Conservation (phyloP, 2,113 vertebrate genomes). For the Odocoileus virginianus region DNA sequence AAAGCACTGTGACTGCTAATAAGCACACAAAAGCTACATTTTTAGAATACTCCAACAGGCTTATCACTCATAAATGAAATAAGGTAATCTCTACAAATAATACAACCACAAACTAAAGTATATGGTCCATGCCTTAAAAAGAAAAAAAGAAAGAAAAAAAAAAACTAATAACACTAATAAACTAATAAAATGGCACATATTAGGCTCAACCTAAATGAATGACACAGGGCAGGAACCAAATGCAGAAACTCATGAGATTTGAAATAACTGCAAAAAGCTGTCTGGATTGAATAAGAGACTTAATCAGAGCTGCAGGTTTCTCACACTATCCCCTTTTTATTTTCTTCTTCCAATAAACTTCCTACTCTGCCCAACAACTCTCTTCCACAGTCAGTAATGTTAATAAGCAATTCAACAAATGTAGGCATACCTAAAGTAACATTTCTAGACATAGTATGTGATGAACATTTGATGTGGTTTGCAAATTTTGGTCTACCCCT, state of each 20-base stretch:
- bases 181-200: background rate
- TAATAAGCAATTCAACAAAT: background rate
- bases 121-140: background rate
- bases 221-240: background rate
- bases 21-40: background rate
- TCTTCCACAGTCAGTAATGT: background rate
- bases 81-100: background rate
- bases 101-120: background rate
- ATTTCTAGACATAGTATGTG: background rate
- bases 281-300: background rate
- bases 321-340: background rate
- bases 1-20: background rate
- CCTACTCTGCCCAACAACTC: background rate
- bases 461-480: background rate
- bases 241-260: background rate
- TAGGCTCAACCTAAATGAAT: background rate
- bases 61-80: background rate
- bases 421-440: background rate
- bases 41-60: background rate
- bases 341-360: constrained; percentile 21
- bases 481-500: background rate
- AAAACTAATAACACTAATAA: background rate
- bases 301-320: background rate
- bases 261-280: background rate
- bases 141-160: background rate